Evolutionary conservation across 2,797 vertebrate genomes (phyloP).

Genomic region (Spinus olivaceus): DNA sequence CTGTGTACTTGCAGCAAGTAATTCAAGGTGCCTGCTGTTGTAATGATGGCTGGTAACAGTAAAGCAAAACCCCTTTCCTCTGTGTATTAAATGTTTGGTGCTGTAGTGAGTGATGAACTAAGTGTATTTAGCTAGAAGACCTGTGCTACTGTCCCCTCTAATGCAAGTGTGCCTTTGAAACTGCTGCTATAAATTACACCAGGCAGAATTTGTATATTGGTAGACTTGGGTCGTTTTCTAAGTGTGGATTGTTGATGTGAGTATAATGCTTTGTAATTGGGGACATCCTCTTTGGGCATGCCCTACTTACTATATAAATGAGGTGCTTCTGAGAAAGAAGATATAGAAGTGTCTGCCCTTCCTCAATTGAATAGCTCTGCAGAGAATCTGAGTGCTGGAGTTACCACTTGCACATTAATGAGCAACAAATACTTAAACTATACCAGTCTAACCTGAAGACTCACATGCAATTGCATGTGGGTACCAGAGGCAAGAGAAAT

Average conservation of each 20-base stretch:
- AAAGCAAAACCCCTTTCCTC: not conserved
- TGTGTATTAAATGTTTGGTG: not conserved
- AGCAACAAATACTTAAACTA: not conserved
- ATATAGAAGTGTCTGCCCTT: not conserved
- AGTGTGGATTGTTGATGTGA: not conserved
- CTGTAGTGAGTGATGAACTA: not conserved
- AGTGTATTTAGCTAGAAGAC: not conserved
- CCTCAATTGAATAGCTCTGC: not conserved
- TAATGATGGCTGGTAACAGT: not conserved
- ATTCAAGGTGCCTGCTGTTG: not conserved
- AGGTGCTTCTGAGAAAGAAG: not conserved
- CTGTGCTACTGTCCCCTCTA: not conserved
- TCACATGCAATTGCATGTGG: not conserved
- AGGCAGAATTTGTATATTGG: not conserved
- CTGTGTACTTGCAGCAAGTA: not conserved
- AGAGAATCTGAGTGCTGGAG: not conserved
- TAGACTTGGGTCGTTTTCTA: not conserved
- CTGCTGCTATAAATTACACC: not conserved
- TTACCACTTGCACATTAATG: not conserved
- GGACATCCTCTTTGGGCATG: not conserved
- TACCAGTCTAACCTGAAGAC: not conserved
- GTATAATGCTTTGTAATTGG: not conserved
- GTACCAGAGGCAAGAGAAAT: not conserved
- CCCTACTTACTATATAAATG: constrained; percentile 21
- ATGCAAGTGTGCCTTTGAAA: not conserved